phyloP scores from a whole-genome alignment of 2,797 vertebrate species.

The Mormyrus proboscirostris region DNA sequence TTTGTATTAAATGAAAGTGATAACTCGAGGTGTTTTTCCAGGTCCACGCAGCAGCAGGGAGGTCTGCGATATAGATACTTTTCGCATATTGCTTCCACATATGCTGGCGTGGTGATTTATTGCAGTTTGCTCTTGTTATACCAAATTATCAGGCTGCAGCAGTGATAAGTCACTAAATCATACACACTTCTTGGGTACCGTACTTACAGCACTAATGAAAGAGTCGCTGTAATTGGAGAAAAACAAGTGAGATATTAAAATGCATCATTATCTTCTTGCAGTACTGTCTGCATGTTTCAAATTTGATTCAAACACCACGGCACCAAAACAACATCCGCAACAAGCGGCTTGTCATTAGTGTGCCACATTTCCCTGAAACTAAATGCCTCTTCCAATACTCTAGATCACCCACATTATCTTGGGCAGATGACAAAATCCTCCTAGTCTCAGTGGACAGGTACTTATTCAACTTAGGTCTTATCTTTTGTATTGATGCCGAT shows the following conservation, averaged over 20 bases:
- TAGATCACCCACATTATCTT: conserved; percentile 14
- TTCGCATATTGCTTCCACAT: neutral
- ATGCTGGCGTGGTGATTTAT: neutral
- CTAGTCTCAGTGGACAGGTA: neutral
- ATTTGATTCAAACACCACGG: neutral
- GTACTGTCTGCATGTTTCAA: neutral
- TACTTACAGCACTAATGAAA: neutral
- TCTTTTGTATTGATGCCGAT: neutral
- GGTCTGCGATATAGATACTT: neutral
- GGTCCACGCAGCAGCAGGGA: neutral
- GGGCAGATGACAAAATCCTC: conserved; percentile 10
- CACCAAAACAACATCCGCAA: neutral
- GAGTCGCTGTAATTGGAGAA: neutral
- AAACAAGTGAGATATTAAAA: neutral
- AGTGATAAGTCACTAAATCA: neutral
- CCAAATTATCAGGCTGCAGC: neutral
- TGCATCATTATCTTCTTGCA: neutral
- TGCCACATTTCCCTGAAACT: neutral
- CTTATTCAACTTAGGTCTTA: neutral
- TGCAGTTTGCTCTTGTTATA: neutral
- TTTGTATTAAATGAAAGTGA: neutral
- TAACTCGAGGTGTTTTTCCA: neutral
- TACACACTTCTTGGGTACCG: neutral
- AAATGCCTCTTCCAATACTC: neutral
- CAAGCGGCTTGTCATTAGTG: neutral